Conservation (phyloP, 1,140 invertebrate species). For the Saxidomus purpurata region DNA sequence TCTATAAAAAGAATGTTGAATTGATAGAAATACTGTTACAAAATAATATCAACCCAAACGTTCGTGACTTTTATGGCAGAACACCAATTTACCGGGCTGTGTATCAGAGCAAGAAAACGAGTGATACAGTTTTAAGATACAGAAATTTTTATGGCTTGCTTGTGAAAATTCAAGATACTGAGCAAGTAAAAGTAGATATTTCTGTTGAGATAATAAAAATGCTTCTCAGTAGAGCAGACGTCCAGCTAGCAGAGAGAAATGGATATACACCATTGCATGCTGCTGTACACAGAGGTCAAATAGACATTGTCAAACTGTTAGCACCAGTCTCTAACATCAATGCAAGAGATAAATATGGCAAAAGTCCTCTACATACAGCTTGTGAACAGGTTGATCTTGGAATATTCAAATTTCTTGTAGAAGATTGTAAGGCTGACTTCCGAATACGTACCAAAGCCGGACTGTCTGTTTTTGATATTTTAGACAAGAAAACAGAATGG, state of each 20-base stretch:
- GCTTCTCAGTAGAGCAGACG: neutral
- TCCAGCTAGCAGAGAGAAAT: neutral
- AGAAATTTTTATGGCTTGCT: no score
- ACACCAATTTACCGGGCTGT: neutral
- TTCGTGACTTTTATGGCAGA: conserved; percentile 16
- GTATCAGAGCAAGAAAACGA: neutral
- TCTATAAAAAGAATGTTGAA: neutral
- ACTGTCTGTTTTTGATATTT: neutral
- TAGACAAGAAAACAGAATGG: neutral
- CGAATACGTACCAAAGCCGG: neutral
- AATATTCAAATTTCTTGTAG: neutral
- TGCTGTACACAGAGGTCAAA: neutral
- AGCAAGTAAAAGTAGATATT: neutral
- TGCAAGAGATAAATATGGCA: conserved; percentile 16
- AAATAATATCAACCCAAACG: neutral
- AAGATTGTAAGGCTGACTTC: neutral
- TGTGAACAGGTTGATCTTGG: neutral
- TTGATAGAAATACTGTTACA: neutral
- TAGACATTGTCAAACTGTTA: neutral
- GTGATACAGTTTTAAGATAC: neutral
- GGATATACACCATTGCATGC: conserved; percentile 34
- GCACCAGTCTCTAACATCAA: neutral
- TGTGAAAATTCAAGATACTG: no score
- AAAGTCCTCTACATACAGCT: conserved; percentile 15
- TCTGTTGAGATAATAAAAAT: neutral